Conservation (phyloP, 2,113 vertebrate genomes). For the Glareola pratincola region DNA sequence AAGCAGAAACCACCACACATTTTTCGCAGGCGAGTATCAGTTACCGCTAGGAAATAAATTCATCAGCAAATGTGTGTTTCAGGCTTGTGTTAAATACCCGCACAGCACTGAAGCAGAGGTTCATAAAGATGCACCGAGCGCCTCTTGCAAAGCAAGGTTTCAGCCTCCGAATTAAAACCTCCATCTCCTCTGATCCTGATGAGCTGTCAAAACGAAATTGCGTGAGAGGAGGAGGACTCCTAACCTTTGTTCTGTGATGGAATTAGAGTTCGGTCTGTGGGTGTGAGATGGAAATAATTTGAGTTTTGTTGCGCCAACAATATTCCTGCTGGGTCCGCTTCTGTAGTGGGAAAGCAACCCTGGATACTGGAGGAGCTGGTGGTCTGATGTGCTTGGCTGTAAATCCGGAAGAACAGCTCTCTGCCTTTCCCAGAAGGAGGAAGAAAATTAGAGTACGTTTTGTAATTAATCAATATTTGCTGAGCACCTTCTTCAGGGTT, state of each 20-base stretch:
- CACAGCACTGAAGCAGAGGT: not conserved
- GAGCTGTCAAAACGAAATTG: not conserved
- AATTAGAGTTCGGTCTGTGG: not conserved
- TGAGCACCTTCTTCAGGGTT: not conserved
- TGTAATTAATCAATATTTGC: not conserved
- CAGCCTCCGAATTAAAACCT: not conserved
- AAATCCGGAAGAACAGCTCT: not conserved
- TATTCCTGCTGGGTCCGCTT: not conserved
- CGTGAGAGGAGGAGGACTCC: not conserved
- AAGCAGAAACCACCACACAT: not conserved
- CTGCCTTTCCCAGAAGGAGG: not conserved
- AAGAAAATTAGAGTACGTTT: not conserved
- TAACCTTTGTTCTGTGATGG: not conserved
- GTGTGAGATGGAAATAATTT: conserved; percentile 3
- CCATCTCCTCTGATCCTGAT: not conserved
- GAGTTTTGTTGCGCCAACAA: not conserved
- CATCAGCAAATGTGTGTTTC: not conserved
- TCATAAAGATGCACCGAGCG: not conserved
- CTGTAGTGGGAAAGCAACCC: not conserved
- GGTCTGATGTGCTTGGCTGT: not conserved
- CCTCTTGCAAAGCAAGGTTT: not conserved
- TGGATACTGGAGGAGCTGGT: not conserved
- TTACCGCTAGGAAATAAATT: not conserved
- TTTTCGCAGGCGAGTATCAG: not conserved
- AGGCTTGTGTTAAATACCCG: not conserved